Evolutionary conservation across 2,888 invertebrate species (phyloP), one percentile per base, ranked within the genome.

Genomic region (Tethea ocularis): DNA sequence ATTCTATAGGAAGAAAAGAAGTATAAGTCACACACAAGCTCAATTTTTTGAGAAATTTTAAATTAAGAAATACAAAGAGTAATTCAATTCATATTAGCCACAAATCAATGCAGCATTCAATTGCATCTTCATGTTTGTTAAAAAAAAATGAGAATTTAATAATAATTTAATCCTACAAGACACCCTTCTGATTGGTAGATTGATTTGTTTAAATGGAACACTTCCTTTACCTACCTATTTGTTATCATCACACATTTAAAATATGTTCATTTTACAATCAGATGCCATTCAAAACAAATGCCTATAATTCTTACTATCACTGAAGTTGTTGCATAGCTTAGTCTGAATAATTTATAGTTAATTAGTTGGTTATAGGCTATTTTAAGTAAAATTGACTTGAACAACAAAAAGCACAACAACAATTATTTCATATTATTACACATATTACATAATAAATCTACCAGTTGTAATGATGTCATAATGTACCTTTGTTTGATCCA

Each of bases 341-440:
- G 29, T 46, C 20, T 20, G 23, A 23, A 56, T 55, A 60, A 41
- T 53, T 58, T 41, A 61, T 56, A 57, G 56, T 60, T 46, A 46
- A 46, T 46, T 68, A 71, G 57, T 71, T 68, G 60, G 62, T 69
- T 71, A 72, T 62, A 65, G 51, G 67, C 64, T 61, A 68, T 64
- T 59, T 68, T 60, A 58, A 57, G 57, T 65, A 67, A 64, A 69
- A 69, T 68, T 74, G 55, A 70, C 74, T 74, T 71, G 70, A 77
- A 70, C 75, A 81, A 82, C 72, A 77, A 74, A 66, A 80, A 82
- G 75, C 79, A 80, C 78, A 77, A 78, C 68, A 77, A 76, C 68
- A 76, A 69, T 72, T 61, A 69, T 73, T 67, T 53, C 17, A 71
- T 64, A 68, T 63, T 59, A 66, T 65, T 57, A 67, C 58, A 61